These are phyloP conservation scores for Eleutherodactylus coqui DNA, from an alignment of 2,797 vertebrate genomes.

Conservation along the genomic window DNA sequence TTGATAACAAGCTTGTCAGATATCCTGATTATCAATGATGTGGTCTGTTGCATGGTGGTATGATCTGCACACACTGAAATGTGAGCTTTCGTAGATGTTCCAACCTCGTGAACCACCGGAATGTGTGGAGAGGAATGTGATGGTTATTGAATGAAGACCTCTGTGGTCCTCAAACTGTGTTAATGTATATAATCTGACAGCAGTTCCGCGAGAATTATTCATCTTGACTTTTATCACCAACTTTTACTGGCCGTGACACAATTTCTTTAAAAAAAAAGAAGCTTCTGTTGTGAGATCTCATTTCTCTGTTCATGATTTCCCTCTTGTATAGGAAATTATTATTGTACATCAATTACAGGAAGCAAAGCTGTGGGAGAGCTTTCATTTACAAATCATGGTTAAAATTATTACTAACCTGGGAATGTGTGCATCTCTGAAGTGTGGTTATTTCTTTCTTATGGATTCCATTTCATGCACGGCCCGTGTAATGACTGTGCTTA, in stretches of 20 bases:
- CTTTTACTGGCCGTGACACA: background rate
- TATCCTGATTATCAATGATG: background rate
- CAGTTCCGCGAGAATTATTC: background rate
- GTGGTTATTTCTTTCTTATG: conserved; percentile 6
- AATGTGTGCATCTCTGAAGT: conserved; percentile 28
- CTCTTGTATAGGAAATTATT: conserved; percentile 11
- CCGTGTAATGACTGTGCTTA: conserved; percentile 21
- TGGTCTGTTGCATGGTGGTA: background rate
- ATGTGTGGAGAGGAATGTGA: background rate
- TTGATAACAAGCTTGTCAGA: background rate
- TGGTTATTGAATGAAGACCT: background rate
- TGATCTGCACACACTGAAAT: background rate
- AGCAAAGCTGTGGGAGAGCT: background rate
- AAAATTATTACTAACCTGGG: conserved; percentile 16
- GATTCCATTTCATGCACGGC: conserved; percentile 9
- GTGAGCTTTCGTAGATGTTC: background rate
- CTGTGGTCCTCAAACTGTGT: background rate
- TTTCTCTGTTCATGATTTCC: conserved; percentile 26
- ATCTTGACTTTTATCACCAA: background rate
- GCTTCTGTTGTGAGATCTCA: background rate
- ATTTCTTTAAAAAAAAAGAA: background rate
- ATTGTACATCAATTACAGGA: conserved; percentile 30
- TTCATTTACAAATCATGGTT: conserved; percentile 24
- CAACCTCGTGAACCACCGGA: background rate
- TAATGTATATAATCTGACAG: background rate